Base-by-base conservation (phyloP, 2,888 invertebrate species). In the Papilio demoleus region DNA sequence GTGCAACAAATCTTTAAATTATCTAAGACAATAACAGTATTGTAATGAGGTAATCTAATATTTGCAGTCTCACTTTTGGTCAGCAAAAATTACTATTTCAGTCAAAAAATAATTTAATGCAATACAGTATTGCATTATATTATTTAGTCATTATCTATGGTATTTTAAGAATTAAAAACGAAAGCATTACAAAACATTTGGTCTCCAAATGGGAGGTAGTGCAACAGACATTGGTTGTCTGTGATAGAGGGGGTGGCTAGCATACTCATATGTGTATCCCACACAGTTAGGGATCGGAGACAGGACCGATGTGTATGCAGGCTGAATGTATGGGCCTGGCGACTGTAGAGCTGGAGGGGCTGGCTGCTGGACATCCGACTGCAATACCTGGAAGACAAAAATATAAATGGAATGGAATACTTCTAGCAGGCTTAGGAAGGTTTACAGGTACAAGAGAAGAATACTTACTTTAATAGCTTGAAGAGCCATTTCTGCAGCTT, bases 401-500 rank as follows among this genome's bases (percentile, higher is more conserved):
- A 1, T 6, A 3, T 6, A 31, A 31, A 4, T n/a, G n/a, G n/a
- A n/a, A n/a, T n/a, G n/a, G n/a, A n/a, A n/a, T n/a, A n/a, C n/a
- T n/a, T n/a, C n/a, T n/a, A n/a, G n/a, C n/a, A n/a, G n/a, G n/a
- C n/a, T n/a, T n/a, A n/a, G n/a, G n/a, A n/a, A n/a, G n/a, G n/a
- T n/a, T n/a, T n/a, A n/a, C n/a, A n/a, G n/a, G n/a, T n/a, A n/a
- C n/a, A n/a, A n/a, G n/a, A n/a, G n/a, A n/a, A n/a, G n/a, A n/a
- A n/a, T n/a, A 19, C 53, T 24, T 77, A 89, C 91, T 84, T 89
- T 88, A 6, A 92, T 85, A 14, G 78, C 78, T 68, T 83, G 79
- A 0, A 92, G 72, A 0, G 88, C 88, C 64, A 73, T 76, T 62
- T 88, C 85, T 0, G 92, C 91, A 5, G 89, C 90, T 68, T 88